Percentiles rank a stretch among this genome's conserved stretches.
Evolutionary conservation across 2,888 invertebrate genomes (phyloP).

Genomic region (Pyrochroa serraticornis): DNA sequence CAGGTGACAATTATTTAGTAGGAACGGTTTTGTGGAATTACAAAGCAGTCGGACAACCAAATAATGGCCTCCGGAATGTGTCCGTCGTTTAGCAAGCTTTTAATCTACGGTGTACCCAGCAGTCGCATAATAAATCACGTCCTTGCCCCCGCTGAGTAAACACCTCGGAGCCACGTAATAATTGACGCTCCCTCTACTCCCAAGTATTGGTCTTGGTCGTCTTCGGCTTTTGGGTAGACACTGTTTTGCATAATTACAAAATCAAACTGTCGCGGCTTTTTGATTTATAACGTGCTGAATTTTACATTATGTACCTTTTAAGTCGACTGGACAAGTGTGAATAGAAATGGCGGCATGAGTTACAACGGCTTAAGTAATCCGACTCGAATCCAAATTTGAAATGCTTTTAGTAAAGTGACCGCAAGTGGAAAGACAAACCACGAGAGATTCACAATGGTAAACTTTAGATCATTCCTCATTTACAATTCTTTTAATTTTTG

Average conservation of each 20-base stretch:
- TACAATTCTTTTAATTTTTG: too few species aligned
- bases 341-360: neutral
- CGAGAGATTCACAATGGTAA: too few species aligned
- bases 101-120: conserved; percentile 3
- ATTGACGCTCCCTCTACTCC: neutral
- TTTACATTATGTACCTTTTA: conserved; percentile 19
- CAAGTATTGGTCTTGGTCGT: neutral
- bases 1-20: conserved; percentile 12
- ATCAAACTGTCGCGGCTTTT: conserved; percentile 2
- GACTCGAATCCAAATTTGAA: too few species aligned
- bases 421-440: too few species aligned
- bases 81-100: conserved; percentile 11
- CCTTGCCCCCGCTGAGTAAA: conserved; percentile 12
- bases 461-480: too few species aligned
- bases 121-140: conserved; percentile 17
- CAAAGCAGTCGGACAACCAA: conserved; percentile 5
- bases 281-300: conserved; percentile 38
- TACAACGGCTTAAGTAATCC: too few species aligned
- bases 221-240: neutral
- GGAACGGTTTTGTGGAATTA: conserved; percentile 5
- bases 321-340: conserved; percentile 7
- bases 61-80: conserved; percentile 10
- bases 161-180: conserved; percentile 11
- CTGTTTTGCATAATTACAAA: conserved; percentile 12
- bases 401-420: too few species aligned